These are phyloP conservation scores for Hydrozoanthus tunicans DNA, from an alignment of 64 coral and sea anemone genomes.

Conservation along the genomic window DNA sequence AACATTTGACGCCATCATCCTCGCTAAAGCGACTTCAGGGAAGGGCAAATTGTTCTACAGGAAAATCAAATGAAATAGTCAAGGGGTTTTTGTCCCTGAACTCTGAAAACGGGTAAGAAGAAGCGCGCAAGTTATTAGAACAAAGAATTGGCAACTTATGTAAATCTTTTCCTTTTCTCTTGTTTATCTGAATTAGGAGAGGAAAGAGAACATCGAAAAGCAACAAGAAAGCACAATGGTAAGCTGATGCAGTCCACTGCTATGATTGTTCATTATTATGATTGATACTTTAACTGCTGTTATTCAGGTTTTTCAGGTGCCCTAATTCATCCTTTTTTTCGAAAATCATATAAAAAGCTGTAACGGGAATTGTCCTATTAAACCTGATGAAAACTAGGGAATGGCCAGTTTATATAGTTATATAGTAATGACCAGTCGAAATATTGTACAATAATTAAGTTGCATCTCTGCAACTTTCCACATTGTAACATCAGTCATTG, in stretches of 20 bases:
- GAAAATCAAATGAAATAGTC: slow-evolving; percentile 17
- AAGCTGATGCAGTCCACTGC: background rate
- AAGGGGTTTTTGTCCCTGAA: slow-evolving; percentile 17
- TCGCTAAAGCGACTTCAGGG: slow-evolving; percentile 27
- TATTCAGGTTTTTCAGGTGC: background rate
- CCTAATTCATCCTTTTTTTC: background rate
- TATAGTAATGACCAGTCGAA: no score
- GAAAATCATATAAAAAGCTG: slow-evolving; percentile 31
- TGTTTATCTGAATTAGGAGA: background rate
- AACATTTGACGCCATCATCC: slow-evolving; percentile 37
- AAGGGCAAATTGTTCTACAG: slow-evolving; percentile 25
- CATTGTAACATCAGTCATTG: no score
- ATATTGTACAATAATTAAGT: background rate
- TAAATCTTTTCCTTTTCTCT: background rate
- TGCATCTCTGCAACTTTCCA: no score
- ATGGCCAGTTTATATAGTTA: no score
- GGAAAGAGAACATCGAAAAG: background rate
- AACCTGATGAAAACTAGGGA: no score
- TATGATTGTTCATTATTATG: background rate
- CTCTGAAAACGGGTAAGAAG: background rate
- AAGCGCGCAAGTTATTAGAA: background rate
- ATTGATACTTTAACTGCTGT: background rate
- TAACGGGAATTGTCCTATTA: background rate
- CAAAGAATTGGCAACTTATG: background rate
- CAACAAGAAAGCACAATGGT: background rate